Conservation (phyloP, 2,797 vertebrate species). For the Poeciliopsis turneri region DNA sequence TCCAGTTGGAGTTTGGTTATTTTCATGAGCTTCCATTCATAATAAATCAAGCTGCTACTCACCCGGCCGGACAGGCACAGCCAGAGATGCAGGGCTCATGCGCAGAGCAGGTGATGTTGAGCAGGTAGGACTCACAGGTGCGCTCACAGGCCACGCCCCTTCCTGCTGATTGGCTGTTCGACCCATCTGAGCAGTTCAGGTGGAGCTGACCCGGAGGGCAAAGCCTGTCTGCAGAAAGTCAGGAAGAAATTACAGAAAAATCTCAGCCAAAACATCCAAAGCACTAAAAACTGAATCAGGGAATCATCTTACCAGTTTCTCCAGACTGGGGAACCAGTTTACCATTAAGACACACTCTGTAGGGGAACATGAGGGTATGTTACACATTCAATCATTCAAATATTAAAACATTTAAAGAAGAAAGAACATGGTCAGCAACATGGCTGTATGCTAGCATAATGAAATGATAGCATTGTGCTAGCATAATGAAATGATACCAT, state of each 20-base stretch:
- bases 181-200: conserved; percentile 85
- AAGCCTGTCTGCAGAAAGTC: conserved; percentile 70
- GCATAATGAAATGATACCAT: too few relatives aligned
- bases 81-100: conserved; percentile 89
- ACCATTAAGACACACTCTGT: conserved; percentile 90
- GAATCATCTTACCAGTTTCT: conserved; percentile 73
- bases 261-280: neutral
- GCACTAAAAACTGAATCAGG: too few relatives aligned
- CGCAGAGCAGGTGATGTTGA: conserved; percentile 88
- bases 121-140: conserved; percentile 92
- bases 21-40: neutral
- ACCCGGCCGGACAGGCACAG: conserved; percentile 91
- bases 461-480: too few relatives aligned
- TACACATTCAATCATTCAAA: neutral
- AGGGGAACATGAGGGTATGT: conserved; percentile 18
- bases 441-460: too few relatives aligned
- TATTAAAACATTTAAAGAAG: neutral
- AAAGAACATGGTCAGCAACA: neutral
- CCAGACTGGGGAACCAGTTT: conserved; percentile 86
- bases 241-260: conserved; percentile 3
- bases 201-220: conserved; percentile 90
- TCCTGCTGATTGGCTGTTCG: conserved; percentile 64
- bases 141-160: conserved; percentile 84
- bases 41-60: conserved; percentile 58
- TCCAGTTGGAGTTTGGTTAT: neutral